Percentiles rank a stretch among this genome's conserved stretches.
phyloP scores from a whole-genome alignment of 2,888 invertebrate genomes.

The Spodoptera exigua region DNA sequence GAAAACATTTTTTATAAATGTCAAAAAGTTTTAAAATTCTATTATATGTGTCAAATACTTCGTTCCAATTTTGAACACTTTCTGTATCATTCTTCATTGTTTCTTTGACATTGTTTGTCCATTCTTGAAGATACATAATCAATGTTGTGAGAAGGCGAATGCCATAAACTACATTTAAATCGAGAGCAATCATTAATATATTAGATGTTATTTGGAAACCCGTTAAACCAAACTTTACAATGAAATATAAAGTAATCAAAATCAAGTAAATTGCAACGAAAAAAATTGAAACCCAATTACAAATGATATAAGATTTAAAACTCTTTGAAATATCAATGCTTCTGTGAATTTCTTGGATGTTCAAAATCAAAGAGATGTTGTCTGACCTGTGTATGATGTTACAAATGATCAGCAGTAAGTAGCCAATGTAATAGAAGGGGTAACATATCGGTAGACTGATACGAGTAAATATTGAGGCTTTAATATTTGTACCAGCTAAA shows the following conservation, averaged over 20 bases:
- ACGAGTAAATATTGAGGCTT: no score
- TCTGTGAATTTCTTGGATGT: conserved; percentile 11
- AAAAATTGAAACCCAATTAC: background rate
- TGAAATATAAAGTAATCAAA: background rate
- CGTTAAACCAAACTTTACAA: background rate
- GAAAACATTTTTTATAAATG: no score
- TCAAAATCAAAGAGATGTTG: conserved; percentile 7
- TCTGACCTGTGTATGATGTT: background rate
- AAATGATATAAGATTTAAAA: conserved; percentile 3
- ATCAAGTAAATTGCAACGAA: background rate
- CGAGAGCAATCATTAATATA: background rate
- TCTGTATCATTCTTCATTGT: no score
- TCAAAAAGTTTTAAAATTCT: no score
- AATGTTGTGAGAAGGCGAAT: conserved; percentile 1
- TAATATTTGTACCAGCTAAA: no score
- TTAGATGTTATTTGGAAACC: no score
- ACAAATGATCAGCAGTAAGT: background rate
- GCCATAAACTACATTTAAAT: conserved; percentile 5
- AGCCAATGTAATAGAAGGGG: background rate
- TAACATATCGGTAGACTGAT: background rate
- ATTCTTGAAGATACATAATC: conserved; percentile 3
- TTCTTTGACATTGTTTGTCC: conserved; percentile 1
- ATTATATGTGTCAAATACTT: no score
- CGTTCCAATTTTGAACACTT: no score
- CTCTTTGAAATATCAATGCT: background rate